Percentiles rank a stretch among this genome's conserved stretches.
These are phyloP conservation scores for Mionectes olivaceus DNA, from an alignment of 2,797 vertebrate genomes.

Conservation along the genomic window DNA sequence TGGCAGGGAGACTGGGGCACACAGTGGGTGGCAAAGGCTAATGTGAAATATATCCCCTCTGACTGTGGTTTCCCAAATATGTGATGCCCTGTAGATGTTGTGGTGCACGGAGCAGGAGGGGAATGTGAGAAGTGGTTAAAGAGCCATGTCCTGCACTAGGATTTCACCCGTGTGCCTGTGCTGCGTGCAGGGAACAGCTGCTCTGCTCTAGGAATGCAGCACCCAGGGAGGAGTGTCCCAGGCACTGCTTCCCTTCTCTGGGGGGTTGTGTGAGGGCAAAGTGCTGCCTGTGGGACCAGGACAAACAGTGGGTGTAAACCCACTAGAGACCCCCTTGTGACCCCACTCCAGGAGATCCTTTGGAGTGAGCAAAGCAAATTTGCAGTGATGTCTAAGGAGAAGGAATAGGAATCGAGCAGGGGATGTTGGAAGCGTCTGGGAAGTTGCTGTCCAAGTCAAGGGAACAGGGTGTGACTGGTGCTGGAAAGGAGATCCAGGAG, in stretches of 20 bases:
- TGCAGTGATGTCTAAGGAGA: background rate
- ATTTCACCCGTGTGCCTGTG: background rate
- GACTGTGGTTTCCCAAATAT: background rate
- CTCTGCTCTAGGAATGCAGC: background rate
- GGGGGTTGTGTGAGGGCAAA: background rate
- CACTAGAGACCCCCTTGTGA: background rate
- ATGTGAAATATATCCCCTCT: background rate
- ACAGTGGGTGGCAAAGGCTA: background rate
- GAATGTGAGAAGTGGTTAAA: background rate
- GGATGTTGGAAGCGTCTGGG: background rate
- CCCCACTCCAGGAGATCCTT: background rate
- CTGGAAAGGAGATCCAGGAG: background rate
- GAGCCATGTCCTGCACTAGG: background rate
- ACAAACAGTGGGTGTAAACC: background rate
- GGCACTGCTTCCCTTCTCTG: background rate
- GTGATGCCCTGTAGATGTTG: background rate
- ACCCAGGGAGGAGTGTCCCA: background rate
- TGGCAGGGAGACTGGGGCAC: background rate
- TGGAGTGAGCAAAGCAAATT: background rate
- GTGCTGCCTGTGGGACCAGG: fast-evolving
- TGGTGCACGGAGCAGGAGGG: background rate
- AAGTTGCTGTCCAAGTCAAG: background rate
- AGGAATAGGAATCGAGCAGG: background rate
- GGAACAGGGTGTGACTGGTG: background rate
- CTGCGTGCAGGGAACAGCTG: background rate